Conservation (phyloP, 2,888 invertebrate species). For the Synanthedon formicaeformis region DNA sequence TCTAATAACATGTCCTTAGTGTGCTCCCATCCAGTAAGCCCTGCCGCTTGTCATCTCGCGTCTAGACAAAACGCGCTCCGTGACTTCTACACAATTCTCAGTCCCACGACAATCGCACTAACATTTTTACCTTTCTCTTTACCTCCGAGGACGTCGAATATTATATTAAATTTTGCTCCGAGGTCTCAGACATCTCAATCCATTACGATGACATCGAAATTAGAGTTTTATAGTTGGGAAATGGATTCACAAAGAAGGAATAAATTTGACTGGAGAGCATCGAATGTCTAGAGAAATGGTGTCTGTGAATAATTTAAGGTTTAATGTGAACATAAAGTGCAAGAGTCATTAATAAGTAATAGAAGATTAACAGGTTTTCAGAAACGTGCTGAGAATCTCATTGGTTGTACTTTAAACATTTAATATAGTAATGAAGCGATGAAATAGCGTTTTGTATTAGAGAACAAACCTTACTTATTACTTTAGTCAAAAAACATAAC, state of each 20-base stretch:
- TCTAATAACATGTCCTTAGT: slow-evolving; percentile 48
- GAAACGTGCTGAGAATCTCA: no score
- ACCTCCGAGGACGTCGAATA: slow-evolving; percentile 40
- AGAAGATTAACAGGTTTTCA: no score
- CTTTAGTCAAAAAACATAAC: no score
- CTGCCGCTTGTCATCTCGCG: slow-evolving; percentile 38
- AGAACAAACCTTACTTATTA: no score
- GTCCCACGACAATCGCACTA: slow-evolving; percentile 51
- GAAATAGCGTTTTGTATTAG: no score
- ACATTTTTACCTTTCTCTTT: slow-evolving; percentile 25
- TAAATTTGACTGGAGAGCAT: slow-evolving; percentile 1
- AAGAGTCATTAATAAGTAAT: not conserved
- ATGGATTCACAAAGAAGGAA: slow-evolving; percentile 23
- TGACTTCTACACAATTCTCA: slow-evolving; percentile 59
- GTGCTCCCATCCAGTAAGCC: slow-evolving; percentile 18
- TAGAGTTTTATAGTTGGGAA: slow-evolving; percentile 39
- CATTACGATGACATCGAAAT: slow-evolving; percentile 51
- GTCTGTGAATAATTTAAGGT: not conserved
- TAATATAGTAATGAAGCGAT: no score
- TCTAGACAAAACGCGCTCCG: slow-evolving; percentile 61
- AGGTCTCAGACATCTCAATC: slow-evolving; percentile 46
- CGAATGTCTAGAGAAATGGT: not conserved
- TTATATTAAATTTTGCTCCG: slow-evolving; percentile 56
- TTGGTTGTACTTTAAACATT: no score
- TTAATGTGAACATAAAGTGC: not conserved